Evolutionary conservation across 2,113 vertebrate genomes (phyloP), one percentile per base, ranked within the genome.

Genomic region (Phalacrocorax brasilianus): DNA sequence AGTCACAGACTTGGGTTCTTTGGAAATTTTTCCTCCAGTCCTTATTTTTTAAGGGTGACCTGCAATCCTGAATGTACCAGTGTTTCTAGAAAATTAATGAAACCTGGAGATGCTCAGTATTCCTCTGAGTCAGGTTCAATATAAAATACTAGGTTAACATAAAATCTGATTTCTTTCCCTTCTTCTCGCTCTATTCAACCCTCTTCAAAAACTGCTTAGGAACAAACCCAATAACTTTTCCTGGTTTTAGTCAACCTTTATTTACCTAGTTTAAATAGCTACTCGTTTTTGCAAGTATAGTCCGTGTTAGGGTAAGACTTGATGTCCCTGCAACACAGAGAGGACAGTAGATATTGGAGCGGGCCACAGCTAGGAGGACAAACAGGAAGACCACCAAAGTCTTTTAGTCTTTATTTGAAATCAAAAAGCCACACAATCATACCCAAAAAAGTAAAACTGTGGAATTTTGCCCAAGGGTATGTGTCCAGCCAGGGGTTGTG

Each of bases 361-460:
- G 72, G 44, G 16, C 40, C 47, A 65, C 23, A 30, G 22, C 27
- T 24, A 32, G 32, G 17, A 72, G 22, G 12, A 23, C 5, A 14
- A 67, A 10, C 17, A 45, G 16, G 68, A 92, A 55, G 9, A 33
- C 1, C 6, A 38, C 12, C 3, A 1, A 19, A 56, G 40, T n/a
- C 18, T 82, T 72, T 28, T 38, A 28, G 11, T 53, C 30, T 73
- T 62, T 24, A 21, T 89, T 75, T 91, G 12, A 77, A n/a, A 23
- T 12, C 0, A 2, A 22, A 49, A 70, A 52, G 5, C 6, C 23
- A 19, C 8, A 8, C 7, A 22, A 4, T 44, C 23, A 6, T 9
- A 6, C 5, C 18, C 27, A 67, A 19, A 5, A 45, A 67, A 85
- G 53, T 32, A 13, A 44, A 91, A 61, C 62, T 24, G 50, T 58